phyloP scores from a whole-genome alignment of 2,888 invertebrate genomes.

The Asteroscopus sphinx region DNA sequence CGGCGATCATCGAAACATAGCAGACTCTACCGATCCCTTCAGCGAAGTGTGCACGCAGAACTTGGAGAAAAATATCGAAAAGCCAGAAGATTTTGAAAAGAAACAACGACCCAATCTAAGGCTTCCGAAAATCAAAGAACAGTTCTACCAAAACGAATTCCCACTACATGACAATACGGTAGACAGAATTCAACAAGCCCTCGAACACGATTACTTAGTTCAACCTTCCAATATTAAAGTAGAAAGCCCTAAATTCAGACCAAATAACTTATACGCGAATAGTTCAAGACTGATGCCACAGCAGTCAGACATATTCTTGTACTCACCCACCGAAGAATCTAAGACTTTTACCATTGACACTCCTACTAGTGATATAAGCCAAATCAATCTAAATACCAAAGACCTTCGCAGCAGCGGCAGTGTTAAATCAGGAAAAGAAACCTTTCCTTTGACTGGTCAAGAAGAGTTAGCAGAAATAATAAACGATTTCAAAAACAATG shows the following conservation, averaged over 20 bases:
- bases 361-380: conserved; percentile 87
- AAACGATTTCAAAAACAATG: conserved; percentile 96
- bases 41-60: conserved; percentile 86
- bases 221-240: conserved; percentile 91
- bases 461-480: conserved; percentile 96
- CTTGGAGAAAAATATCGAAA: conserved; percentile 75
- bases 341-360: conserved; percentile 85
- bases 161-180: conserved; percentile 73
- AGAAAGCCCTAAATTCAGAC: conserved; percentile 84
- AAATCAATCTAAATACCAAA: conserved; percentile 84
- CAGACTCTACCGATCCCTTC: conserved; percentile 78
- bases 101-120: conserved; percentile 86
- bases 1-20: conserved; percentile 55
- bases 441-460: conserved; percentile 88
- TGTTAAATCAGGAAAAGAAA: conserved; percentile 82
- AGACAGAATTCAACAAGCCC: conserved; percentile 84
- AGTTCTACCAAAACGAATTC: conserved; percentile 87
- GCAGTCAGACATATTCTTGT: conserved; percentile 82
- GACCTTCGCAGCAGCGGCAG: conserved; percentile 80
- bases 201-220: conserved; percentile 90
- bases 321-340: conserved; percentile 87
- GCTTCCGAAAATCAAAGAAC: conserved; percentile 82
- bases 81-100: conserved; percentile 65
- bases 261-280: conserved; percentile 85
- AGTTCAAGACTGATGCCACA: conserved; percentile 83